phyloP scores from a whole-genome alignment of 1,140 invertebrate species.

The Zaprionus africanus region DNA sequence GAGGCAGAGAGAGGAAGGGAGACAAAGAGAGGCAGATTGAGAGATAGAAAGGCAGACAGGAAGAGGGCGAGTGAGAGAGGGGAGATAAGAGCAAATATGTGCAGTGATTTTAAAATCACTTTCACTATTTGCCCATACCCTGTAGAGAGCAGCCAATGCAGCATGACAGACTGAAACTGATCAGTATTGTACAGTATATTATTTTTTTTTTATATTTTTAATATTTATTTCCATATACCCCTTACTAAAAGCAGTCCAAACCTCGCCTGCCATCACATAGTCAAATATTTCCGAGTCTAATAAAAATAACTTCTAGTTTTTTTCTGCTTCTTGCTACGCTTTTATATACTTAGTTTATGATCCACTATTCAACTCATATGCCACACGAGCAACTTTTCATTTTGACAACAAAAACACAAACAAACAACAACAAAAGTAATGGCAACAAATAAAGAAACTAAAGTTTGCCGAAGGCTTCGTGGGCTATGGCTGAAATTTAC shows the following conservation, averaged over 20 bases:
- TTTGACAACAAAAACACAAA: constrained; percentile 44
- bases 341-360: not conserved
- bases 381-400: constrained; percentile 56
- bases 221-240: not conserved
- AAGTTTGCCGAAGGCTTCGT: constrained; percentile 23
- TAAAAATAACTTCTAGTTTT: not conserved
- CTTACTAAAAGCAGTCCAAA: not conserved
- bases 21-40: constrained; percentile 26
- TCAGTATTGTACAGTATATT: not conserved
- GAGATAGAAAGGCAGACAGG: not conserved
- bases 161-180: not conserved
- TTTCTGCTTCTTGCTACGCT: not conserved
- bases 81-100: not conserved
- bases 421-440: constrained; percentile 22
- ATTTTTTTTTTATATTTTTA: not conserved
- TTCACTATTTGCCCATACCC: constrained; percentile 9
- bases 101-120: constrained; percentile 1
- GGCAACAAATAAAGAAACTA: constrained; percentile 1
- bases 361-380: not conserved
- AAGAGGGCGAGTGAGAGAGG: not conserved
- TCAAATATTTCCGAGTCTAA: not conserved
- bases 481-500: constrained; percentile 2
- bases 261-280: not conserved
- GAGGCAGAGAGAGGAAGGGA: constrained; percentile 20
- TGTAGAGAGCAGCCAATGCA: not conserved